Evolutionary conservation across 1,140 invertebrate species (phyloP).

Genomic region (Aphelinus certus): DNA sequence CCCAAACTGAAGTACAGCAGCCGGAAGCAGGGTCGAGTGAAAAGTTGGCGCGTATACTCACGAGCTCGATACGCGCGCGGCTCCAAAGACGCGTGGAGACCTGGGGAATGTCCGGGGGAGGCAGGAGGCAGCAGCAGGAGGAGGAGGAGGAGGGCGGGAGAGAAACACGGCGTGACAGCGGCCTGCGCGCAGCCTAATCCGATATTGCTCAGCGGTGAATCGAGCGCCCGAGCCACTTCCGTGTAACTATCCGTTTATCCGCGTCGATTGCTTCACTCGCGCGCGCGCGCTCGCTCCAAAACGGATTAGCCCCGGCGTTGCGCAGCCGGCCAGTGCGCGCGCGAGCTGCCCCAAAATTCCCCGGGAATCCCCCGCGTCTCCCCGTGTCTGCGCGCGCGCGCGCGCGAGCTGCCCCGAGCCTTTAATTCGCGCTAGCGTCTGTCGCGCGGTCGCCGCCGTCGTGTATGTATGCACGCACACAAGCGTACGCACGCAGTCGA

Average conservation of each 20-base stretch:
- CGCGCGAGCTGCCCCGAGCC: too few relatives aligned
- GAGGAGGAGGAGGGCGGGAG: neutral
- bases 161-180: neutral
- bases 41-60: too few relatives aligned
- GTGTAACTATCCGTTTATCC: conserved; percentile 36
- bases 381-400: too few relatives aligned
- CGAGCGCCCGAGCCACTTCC: conserved; percentile 26
- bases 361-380: too few relatives aligned
- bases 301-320: too few relatives aligned
- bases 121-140: neutral
- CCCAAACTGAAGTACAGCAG: too few relatives aligned
- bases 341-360: too few relatives aligned
- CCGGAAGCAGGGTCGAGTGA: too few relatives aligned
- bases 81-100: neutral
- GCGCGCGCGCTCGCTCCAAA: neutral
- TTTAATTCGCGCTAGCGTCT: neutral
- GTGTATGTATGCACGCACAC: neutral
- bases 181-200: conserved; percentile 14
- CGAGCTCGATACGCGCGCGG: neutral
- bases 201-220: conserved; percentile 32
- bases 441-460: neutral
- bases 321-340: too few relatives aligned
- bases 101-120: neutral
- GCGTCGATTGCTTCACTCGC: conserved; percentile 29
- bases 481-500: neutral